Evolutionary conservation across 2,888 invertebrate genomes (phyloP).

Genomic region (Congeria kusceri): DNA sequence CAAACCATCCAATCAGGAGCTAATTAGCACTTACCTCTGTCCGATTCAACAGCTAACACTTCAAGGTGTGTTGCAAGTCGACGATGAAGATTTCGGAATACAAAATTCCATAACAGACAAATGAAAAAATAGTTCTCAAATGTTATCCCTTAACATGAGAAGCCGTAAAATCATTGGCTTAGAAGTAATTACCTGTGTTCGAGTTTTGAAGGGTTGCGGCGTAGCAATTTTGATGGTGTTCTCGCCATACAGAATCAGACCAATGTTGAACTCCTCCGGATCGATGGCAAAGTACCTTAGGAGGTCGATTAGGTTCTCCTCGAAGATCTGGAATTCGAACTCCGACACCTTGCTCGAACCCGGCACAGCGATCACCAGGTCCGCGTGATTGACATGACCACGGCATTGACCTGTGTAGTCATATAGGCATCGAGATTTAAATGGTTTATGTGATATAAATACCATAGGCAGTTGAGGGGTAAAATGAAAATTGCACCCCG

Average conservation of each 20-base stretch:
- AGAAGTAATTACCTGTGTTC: conserved; percentile 19
- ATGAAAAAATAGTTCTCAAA: too few species aligned
- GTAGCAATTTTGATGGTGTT: conserved; percentile 31
- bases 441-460: too few species aligned
- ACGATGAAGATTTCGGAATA: too few species aligned
- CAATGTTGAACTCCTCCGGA: conserved; percentile 36
- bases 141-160: too few species aligned
- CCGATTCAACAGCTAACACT: too few species aligned
- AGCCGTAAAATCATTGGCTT: too few species aligned
- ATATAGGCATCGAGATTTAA: not conserved
- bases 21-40: too few species aligned
- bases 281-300: conserved; percentile 28
- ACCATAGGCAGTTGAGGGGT: too few species aligned
- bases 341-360: conserved; percentile 32
- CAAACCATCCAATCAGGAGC: too few species aligned
- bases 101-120: too few species aligned
- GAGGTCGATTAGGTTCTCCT: conserved; percentile 14
- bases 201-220: conserved; percentile 43
- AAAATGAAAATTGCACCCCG: too few species aligned
- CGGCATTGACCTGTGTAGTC: not conserved
- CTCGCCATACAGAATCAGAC: conserved; percentile 36
- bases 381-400: conserved; percentile 4
- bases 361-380: conserved; percentile 41
- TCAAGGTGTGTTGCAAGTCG: too few species aligned
- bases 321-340: conserved; percentile 32